A percentile compares a stretch with the other conserved stretches of the same genome.
Conservation (phyloP, 2,888 invertebrate species). For the Leuctra nigra region DNA sequence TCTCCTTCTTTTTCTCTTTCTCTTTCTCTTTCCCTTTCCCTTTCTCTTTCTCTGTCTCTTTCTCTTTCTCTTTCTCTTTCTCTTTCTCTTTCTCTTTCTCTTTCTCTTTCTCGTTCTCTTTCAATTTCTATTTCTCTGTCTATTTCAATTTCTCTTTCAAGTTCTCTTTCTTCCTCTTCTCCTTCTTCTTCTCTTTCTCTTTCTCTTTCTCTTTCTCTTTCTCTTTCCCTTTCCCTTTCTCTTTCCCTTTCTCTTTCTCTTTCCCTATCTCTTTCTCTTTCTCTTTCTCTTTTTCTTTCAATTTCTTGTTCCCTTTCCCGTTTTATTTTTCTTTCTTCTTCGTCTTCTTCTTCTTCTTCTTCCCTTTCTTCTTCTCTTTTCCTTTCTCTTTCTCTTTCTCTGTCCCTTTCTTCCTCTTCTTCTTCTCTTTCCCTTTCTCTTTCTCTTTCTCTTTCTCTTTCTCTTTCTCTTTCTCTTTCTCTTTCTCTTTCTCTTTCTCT, state of each 20-base stretch:
- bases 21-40: constrained; percentile 16
- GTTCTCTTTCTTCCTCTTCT: not conserved
- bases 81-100: not conserved
- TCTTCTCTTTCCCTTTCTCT: not conserved
- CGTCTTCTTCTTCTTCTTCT: constrained; percentile 14
- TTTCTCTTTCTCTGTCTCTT: constrained; percentile 6
- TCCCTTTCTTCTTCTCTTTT: constrained; percentile 21
- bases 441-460: not conserved
- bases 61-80: constrained; percentile 2
- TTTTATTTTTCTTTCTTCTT: constrained; percentile 27
- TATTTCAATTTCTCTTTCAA: not conserved
- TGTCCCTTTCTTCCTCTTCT: not conserved
- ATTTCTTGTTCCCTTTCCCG: constrained; percentile 13
- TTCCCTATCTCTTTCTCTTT: constrained; percentile 10
- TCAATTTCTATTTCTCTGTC: not conserved
- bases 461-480: too few species aligned
- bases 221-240: not conserved
- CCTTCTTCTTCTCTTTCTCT: constrained; percentile 1
- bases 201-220: not conserved
- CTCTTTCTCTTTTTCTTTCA: too few species aligned
- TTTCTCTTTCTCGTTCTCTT: not conserved
- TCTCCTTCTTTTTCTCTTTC: not conserved
- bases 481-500: too few species aligned
- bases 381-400: not conserved
- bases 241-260: constrained; percentile 19